Evolutionary conservation across 2,888 invertebrate genomes (phyloP), one percentile per base, ranked within the genome.

Genomic region (Sphaeridia pumilis): DNA sequence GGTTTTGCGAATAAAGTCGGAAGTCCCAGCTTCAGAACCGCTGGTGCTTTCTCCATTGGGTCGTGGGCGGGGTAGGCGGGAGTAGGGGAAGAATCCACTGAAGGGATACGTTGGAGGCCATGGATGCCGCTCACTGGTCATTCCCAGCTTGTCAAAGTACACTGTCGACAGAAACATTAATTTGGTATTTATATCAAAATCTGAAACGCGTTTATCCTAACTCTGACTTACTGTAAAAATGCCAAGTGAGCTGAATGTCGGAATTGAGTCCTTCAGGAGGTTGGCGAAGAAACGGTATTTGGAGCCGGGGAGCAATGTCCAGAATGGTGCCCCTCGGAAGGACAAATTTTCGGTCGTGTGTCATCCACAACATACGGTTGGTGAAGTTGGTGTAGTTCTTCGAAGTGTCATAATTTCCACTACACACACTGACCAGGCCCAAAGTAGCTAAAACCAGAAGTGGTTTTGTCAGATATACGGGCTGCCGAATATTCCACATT

Each of bases 141-240:
- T 57, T 36, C 60, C 61, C 48, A 63, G n/a, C 34, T 62, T 60
- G 47, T 64, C 64, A 41, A 55, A 56, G 35, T 55, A 52, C 50
- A 61, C 63, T 63, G 31, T 20, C 17, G 7, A 38, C 12, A 38
- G 7, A 31, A 31, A 14, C 31, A 7, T 31, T 31, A 7, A 31
- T 10, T 14, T 31, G 31, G 31, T 31, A 17, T 51, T 43, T 49
- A 25, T 7, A 31, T 7, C 12, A 12, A 38, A 35, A 34, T 46
- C 12, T 12, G n/a, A n/a, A n/a, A n/a, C n/a, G n/a, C n/a, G n/a
- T n/a, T n/a, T n/a, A n/a, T n/a, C n/a, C n/a, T n/a, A n/a, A n/a
- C n/a, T 31, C 31, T 31, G 10, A 46, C 58, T 59, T 50, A 63
- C 63, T 48, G 54, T 61, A 63, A 36, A 63, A 57, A 34, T 35